Evolutionary conservation across 2,888 invertebrate species (phyloP).

Genomic region (Tethea ocularis): DNA sequence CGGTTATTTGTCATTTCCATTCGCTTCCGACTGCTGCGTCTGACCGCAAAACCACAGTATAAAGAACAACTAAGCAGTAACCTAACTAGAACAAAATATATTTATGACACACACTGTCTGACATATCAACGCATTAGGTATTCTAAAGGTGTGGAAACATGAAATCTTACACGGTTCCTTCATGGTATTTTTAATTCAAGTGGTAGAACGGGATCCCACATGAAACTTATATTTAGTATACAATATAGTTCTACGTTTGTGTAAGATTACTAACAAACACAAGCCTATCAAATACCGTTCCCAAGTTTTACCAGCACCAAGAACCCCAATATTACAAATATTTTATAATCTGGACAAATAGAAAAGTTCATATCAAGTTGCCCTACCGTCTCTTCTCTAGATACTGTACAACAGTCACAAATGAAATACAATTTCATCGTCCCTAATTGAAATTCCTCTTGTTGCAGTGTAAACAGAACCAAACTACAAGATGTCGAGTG

Average conservation of each 20-base stretch:
- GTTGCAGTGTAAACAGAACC: conserved; percentile 46
- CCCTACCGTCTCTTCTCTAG: background rate
- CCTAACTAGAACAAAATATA: background rate
- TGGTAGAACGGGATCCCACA: no score
- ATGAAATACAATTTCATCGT: conserved; percentile 9
- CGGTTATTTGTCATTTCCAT: background rate
- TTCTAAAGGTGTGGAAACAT: no score
- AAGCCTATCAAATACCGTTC: no score
- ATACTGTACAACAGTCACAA: background rate
- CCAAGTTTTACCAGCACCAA: no score
- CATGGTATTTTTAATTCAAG: no score
- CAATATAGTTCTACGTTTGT: no score
- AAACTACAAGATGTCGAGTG: conserved; percentile 52
- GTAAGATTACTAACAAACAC: no score
- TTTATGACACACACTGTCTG: no score
- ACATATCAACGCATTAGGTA: no score
- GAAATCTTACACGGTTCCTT: no score
- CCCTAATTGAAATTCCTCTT: conserved; percentile 31
- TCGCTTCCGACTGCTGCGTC: background rate
- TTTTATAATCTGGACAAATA: background rate
- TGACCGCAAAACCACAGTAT: background rate
- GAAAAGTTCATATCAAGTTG: background rate
- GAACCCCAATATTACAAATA: no score
- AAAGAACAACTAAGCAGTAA: background rate
- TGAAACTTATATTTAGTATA: no score